Base-by-base conservation (phyloP, 1,140 invertebrate genomes). In the Eriosoma lanigerum region DNA sequence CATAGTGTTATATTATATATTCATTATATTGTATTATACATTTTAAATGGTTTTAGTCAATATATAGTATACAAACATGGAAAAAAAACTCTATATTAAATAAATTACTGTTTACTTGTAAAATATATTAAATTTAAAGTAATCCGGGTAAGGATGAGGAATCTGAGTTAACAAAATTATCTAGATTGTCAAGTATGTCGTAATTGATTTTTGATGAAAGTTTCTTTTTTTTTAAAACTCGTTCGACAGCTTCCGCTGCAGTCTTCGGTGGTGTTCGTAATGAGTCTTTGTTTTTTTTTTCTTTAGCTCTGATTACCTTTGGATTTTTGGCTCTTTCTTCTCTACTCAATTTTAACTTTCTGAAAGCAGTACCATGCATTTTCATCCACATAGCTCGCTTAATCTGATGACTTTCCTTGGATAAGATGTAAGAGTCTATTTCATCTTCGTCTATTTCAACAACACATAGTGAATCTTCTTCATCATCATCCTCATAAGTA, bases 191-290 rank as follows among this genome's bases (percentile, higher is more conserved):
- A 17, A 99, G 87, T 24, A 98, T 96, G 83, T 98, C 96, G 85
- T 98, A 99, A 86, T 99, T 98, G 48, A 99, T 98, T 89, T 99
- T 99, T 8, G 90, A 92, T 0, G 96, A 98, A 81, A 99, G 93
- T 85, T 94, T 95, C 86, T 97, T 98, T 83, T 97, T 96, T 83
- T 95, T 92, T 10, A 98, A 86, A 90, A 98, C 96, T 86, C 96
- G 97, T 84, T 96, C 94, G 44, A 98, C 96, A 0, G 96, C 96
- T 87, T 98, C 96, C 3, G 92, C 92, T 86, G 81, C 75, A 58
- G 81, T 78, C n/a, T 81, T 84, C 17, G 82, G 70, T 44, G 80
- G 60, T 68, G 70, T 73, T 12, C 54, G 50, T 48, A 78, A 62
- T 29, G 75, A 48, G 12, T 78, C 58, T 78, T 46, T 78, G 3